Evolutionary conservation across 2,113 vertebrate genomes (phyloP), one percentile per base, ranked within the genome.

Genomic region (Carollia perspicillata): DNA sequence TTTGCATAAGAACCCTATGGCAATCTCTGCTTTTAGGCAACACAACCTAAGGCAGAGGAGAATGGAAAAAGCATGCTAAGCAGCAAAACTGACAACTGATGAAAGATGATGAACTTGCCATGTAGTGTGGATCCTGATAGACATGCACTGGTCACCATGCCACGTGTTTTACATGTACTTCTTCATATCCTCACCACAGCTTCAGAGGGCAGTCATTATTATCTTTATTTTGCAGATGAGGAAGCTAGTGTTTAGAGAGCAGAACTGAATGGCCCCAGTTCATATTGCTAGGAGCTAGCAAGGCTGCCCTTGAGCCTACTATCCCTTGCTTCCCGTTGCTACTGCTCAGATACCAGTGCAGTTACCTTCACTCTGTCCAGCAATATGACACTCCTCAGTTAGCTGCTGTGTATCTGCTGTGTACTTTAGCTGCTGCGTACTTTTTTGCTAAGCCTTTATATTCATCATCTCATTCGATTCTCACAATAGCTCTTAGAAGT

Each of bases 71-170:
- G 20, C 33, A n/a, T 23, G 71, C 49, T 40, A 72, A 42, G 8
- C 23, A 78, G 14, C 28, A 60, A 72, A 84, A 74, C 17, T 16
- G 35, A 58, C 5, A 49, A 13, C 0, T 30, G 22, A n/a, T 35
- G 68, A 63, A 28, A 40, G 74, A 71, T 33, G 68, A 28, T 33
- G 40, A 26, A 20, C 23, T 11, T 11, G 28, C 13, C 33, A 33
- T 3, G 16, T 14, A 14, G 0, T 3, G 3, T 74, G 74, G 75
- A 23, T 23, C 1, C 0, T 66, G 17, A 20, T 13, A 4, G 22
- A 16, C 20, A 6, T 5, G 8, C 42, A 26, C 65, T 14, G 8
- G 49, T n/a, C 66, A 37, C 42, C 18, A 2, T 40, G 17, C 33
- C 20, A 49, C 42, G 35, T n/a, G 4, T 6, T 68, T 94, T 66